Conservation (phyloP, 2,888 invertebrate species). For the Sympetrum striolatum region DNA sequence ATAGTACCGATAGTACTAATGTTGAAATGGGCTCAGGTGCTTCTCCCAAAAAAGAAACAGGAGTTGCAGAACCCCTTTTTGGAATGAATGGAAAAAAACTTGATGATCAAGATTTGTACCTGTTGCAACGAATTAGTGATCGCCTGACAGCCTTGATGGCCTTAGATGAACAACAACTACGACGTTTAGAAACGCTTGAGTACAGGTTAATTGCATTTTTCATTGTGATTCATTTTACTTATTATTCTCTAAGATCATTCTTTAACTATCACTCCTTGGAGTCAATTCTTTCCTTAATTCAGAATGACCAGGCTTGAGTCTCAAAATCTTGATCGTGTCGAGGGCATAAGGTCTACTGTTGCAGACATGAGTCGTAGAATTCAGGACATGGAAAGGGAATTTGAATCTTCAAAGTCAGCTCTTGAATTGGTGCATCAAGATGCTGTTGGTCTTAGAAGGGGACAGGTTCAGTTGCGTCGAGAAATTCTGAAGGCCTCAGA, state of each 20-base stretch:
- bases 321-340: constrained; percentile 58
- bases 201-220: constrained; percentile 56
- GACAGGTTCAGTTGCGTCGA: constrained; percentile 56
- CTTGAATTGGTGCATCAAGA: constrained; percentile 52
- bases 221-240: neutral
- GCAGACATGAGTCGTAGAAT: constrained; percentile 58
- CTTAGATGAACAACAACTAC: constrained; percentile 57
- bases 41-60: neutral
- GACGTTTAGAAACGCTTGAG: constrained; percentile 57
- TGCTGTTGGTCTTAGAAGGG: constrained; percentile 57
- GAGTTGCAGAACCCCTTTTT: neutral
- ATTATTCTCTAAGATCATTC: neutral
- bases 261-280: too few species aligned
- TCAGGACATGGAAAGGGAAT: constrained; percentile 59
- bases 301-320: constrained; percentile 59
- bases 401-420: constrained; percentile 16
- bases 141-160: constrained; percentile 56
- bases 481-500: constrained; percentile 6
- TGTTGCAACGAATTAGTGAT: constrained; percentile 56
- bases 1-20: neutral
- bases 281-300: constrained; percentile 35
- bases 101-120: constrained; percentile 24
- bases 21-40: neutral
- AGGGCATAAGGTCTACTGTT: constrained; percentile 58
- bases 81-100: neutral